These are phyloP conservation scores for Glaucomys volans DNA, from an alignment of 2,113 vertebrate species.

Conservation along the genomic window DNA sequence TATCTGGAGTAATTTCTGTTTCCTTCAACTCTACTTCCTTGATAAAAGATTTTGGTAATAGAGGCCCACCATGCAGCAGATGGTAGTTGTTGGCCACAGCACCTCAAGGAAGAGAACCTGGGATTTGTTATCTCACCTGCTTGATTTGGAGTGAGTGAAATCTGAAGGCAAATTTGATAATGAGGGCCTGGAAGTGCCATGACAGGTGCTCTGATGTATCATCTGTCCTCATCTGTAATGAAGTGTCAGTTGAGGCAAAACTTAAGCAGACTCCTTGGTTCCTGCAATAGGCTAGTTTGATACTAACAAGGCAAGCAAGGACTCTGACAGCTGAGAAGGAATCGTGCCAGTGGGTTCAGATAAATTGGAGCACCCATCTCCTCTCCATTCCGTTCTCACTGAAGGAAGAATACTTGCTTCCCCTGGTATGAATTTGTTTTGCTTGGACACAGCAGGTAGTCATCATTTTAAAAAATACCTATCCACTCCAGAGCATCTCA, in stretches of 20 bases:
- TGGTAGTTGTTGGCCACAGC: not conserved
- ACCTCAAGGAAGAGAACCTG: not conserved
- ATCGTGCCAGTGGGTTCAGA: not conserved
- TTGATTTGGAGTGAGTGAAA: not conserved
- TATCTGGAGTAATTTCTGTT: not conserved
- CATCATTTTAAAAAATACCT: not conserved
- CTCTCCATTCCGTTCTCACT: not conserved
- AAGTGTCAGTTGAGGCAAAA: not conserved
- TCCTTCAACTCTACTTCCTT: not conserved
- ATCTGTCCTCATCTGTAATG: not conserved
- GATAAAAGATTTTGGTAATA: not conserved
- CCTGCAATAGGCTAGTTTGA: not conserved
- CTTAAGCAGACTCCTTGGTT: not conserved
- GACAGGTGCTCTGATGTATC: not conserved
- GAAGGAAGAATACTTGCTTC: not conserved
- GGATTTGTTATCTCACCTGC: not conserved
- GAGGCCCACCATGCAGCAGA: rapidly evolving
- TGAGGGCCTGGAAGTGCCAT: not conserved
- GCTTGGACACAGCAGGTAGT: not conserved
- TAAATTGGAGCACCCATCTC: not conserved
- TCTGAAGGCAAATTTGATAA: not conserved
- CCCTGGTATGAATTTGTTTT: not conserved
- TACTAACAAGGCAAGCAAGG: not conserved
- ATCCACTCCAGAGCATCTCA: not conserved
- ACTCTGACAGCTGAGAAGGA: not conserved